Evolutionary conservation across 2,113 vertebrate species (phyloP).

Genomic region (Rhinolophus sinicus): DNA sequence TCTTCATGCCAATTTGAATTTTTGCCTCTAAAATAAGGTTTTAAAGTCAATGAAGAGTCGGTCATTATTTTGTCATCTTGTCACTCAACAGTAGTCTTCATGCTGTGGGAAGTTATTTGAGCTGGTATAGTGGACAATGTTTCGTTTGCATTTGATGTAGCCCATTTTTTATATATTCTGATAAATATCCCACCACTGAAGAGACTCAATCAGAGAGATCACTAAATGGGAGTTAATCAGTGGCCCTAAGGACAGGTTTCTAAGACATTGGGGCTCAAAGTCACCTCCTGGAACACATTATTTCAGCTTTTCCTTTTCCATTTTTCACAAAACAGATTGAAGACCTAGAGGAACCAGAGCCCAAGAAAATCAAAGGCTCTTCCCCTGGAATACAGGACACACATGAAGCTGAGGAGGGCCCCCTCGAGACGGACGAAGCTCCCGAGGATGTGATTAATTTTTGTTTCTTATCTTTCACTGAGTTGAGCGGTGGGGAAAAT

Average conservation of each 20-base stretch:
- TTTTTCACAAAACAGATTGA: conserved; percentile 82
- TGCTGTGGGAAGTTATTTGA: not conserved
- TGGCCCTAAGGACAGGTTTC: not conserved
- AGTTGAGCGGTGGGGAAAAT: not conserved
- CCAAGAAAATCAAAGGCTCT: conserved; percentile 91
- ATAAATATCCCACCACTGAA: not conserved
- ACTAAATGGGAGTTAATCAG: not conserved
- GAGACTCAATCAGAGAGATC: not conserved
- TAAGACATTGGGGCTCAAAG: not conserved
- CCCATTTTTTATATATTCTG: not conserved
- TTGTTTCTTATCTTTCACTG: not conserved
- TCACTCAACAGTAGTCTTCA: not conserved
- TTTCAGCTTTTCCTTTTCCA: not conserved
- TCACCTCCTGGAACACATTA: not conserved
- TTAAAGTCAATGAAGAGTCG: conserved; percentile 9
- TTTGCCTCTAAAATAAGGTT: not conserved
- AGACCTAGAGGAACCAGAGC: conserved; percentile 89
- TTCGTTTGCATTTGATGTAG: not conserved
- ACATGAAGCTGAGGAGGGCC: conserved; percentile 74
- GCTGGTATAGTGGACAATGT: not conserved
- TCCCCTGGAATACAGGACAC: conserved; percentile 69
- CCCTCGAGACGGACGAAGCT: conserved; percentile 83
- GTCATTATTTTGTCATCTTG: not conserved
- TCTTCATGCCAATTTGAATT: not conserved
- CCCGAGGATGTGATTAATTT: conserved; percentile 89